Base-by-base conservation (phyloP, 2,797 vertebrate species). In the Naso thynnoides region DNA sequence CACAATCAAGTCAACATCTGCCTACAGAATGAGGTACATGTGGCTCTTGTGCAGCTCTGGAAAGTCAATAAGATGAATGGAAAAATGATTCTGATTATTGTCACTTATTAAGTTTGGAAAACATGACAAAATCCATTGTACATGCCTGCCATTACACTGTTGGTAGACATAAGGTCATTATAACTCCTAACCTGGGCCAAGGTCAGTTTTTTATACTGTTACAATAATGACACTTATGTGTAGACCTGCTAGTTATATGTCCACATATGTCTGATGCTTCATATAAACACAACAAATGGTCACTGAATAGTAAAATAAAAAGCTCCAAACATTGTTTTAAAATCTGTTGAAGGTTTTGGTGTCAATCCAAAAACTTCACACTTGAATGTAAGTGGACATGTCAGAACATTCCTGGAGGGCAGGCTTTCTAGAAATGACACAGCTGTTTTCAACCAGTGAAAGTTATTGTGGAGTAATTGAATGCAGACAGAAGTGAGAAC, bases 1-100 rank as follows among this genome's bases (percentile, higher is more conserved):
- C 96, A 98, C 85, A 96, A 90, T 66, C 96, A 98, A 86, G 95
- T 96, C 64, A 95, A 94, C 61, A 62, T 93, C 86, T 96, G 94
- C 69, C 95, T 97, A 81, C 96, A 96, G 84, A 96, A 94, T 76
- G 95, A 97, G 95, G 98, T 99, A 93, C 19, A 16, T 33, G 31
- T 33, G 2, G 31, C 31, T 33, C 31, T 9, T 41, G 42, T 55
- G 33, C n/a, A 36, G 18, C 19, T 10, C 31, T 63, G 31, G 9
- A 68, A 62, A 24, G 3, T 49, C 18, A n/a, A 47, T 2, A 15
- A 8, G 53, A 65, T 56, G 3, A 2, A 42, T 41, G n/a, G 16
- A n/a, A 49, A 50, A 74, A 36, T 38, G 0, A 29, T 70, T 55
- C 21, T 23, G 6, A 80, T 70, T 47, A 47, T 70, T 53, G 38